Percentiles rank a stretch among this genome's conserved stretches.
phyloP scores from a whole-genome alignment of 1,140 invertebrate genomes.

The Matsumurasca onukii region DNA sequence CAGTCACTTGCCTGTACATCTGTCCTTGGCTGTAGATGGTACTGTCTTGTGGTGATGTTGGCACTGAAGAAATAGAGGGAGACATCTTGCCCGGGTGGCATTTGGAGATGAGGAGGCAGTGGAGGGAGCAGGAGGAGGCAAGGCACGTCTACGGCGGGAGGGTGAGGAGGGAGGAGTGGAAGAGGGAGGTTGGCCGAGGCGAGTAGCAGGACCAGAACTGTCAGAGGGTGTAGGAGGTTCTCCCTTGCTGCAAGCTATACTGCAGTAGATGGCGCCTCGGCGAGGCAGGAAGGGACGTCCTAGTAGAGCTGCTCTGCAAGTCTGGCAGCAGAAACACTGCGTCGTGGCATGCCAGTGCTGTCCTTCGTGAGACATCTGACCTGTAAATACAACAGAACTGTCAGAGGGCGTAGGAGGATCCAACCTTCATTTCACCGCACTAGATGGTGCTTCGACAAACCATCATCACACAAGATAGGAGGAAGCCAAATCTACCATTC shows the following conservation, averaged over 20 bases:
- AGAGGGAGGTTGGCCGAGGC: slow-evolving; percentile 40
- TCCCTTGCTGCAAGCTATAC: slow-evolving; percentile 86
- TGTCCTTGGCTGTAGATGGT: slow-evolving; percentile 25
- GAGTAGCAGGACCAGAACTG: slow-evolving; percentile 30
- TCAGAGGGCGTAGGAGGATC: too few relatives aligned
- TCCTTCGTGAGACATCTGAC: slow-evolving; percentile 96
- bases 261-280: slow-evolving; percentile 93
- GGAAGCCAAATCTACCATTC: too few relatives aligned
- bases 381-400: too few relatives aligned
- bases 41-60: slow-evolving; percentile 42
- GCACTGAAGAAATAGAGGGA: slow-evolving; percentile 44
- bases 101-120: slow-evolving; percentile 28
- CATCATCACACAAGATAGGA: too few relatives aligned
- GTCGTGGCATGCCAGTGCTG: slow-evolving; percentile 98
- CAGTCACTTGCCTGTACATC: too few relatives aligned
- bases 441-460: too few relatives aligned
- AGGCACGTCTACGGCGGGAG: slow-evolving; percentile 41
- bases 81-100: background rate
- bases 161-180: slow-evolving; percentile 53
- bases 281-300: slow-evolving; percentile 92
- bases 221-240: slow-evolving; percentile 71
- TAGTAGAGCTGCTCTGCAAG: slow-evolving; percentile 86
- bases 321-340: slow-evolving; percentile 92
- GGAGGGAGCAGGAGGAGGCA: slow-evolving; percentile 34
- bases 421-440: too few relatives aligned